These are phyloP conservation scores for Epinephelus moara DNA, from an alignment of 2,113 vertebrate species.

Conservation along the genomic window DNA sequence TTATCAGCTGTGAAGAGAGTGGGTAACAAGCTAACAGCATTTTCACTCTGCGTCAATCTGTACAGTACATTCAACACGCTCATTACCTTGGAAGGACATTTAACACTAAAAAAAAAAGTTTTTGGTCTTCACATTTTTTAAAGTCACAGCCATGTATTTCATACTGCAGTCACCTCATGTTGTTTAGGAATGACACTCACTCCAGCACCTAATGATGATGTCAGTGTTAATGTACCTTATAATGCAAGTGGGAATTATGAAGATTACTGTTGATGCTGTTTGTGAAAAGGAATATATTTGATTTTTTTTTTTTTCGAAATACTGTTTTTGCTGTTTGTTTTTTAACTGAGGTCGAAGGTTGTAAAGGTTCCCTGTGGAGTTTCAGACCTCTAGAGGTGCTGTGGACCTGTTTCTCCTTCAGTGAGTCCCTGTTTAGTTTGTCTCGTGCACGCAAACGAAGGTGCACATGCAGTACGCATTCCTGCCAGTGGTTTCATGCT, in stretches of 20 bases:
- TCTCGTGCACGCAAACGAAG: not conserved
- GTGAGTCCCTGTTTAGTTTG: not conserved
- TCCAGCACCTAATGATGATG: slow-evolving; percentile 70
- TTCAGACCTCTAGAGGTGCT: not conserved
- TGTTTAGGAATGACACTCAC: slow-evolving; percentile 28
- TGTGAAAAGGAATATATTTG: slow-evolving; percentile 38
- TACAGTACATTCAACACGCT: slow-evolving; percentile 29
- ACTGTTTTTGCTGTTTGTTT: slow-evolving; percentile 22
- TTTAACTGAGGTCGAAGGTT: slow-evolving; percentile 35
- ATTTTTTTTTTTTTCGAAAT: not conserved
- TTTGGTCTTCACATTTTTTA: slow-evolving; percentile 10
- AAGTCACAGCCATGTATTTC: slow-evolving; percentile 19
- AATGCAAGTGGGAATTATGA: slow-evolving; percentile 36
- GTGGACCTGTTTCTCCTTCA: not conserved
- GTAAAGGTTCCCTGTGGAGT: slow-evolving; percentile 27
- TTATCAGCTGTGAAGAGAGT: slow-evolving; percentile 55
- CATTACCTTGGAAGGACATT: slow-evolving; percentile 5
- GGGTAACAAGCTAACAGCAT: slow-evolving; percentile 31
- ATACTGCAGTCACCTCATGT: slow-evolving; percentile 32
- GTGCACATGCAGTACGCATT: not conserved
- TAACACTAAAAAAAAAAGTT: slow-evolving; percentile 8
- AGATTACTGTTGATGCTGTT: slow-evolving; percentile 50
- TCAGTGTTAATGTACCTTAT: slow-evolving; percentile 61
- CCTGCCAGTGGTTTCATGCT: not conserved
- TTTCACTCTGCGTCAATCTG: slow-evolving; percentile 35